Conservation (phyloP, 2,797 vertebrate species). For the Miopithecus talapoin region DNA sequence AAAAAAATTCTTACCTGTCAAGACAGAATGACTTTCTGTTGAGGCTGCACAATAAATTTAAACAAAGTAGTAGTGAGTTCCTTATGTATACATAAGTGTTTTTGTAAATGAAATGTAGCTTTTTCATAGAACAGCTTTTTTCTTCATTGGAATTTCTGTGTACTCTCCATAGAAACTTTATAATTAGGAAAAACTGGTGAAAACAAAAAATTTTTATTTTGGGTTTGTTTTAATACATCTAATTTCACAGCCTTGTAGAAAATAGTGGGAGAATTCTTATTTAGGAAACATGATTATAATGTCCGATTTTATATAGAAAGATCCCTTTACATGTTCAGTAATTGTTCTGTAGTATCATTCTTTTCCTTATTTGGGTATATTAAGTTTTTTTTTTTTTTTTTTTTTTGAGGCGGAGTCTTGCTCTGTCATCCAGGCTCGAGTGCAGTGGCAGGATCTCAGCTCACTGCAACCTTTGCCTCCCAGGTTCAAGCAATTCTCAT, state of each 20-base stretch:
- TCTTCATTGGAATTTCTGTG: neutral
- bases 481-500: too few species aligned
- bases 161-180: neutral
- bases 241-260: neutral
- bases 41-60: neutral
- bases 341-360: neutral
- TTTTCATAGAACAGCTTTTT: neutral
- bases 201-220: neutral
- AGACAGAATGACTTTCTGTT: neutral
- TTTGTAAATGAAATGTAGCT: neutral
- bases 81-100: neutral
- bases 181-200: neutral
- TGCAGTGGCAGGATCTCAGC: neutral
- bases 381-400: neutral
- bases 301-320: neutral
- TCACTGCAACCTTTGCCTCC: neutral
- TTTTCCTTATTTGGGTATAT: neutral
- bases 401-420: neutral
- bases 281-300: neutral
- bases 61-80: neutral
- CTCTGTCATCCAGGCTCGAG: neutral
- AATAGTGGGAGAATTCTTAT: neutral
- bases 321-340: neutral
- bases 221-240: conserved; percentile 4
- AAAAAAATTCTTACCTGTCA: neutral